Evolutionary conservation across 2,797 vertebrate genomes (phyloP), one percentile per base, ranked within the genome.

Genomic region (Acipenser transmontanus): DNA sequence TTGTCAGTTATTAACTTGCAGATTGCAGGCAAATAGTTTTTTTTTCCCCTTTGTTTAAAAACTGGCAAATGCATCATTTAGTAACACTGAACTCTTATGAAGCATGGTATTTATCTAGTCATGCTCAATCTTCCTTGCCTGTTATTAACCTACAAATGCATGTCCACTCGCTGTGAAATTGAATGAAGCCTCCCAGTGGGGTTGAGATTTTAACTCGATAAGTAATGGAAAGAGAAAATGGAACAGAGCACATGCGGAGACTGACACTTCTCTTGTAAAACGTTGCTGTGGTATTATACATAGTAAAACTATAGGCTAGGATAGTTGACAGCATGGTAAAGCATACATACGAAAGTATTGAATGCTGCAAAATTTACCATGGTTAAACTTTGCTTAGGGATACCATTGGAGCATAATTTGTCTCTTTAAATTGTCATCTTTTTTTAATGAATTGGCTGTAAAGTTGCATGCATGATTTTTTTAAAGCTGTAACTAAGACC

Each of bases 201-300:
- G 63, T 62, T 66, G 51, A 56, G 8, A 8, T 64, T 65, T 67
- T 74, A 56, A 68, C 71, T 50, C 34, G 17, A 75, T 67, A 71
- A 66, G 72, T 66, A 67, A 69, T 69, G 68, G 76, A 77, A 82
- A 78, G 73, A 70, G 71, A 76, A 48, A 69, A 66, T 68, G 71
- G 68, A 76, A 76, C 81, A 82, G 73, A 81, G 20, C 20, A 34
- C 20, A 34, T 34, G 20, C 20, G 1, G 20, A 34, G 34, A 34
- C 34, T 34, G 34, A 34, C 34, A 34, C 34, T 34, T 34, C 34
- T 4, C 34, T 34, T 34, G 34, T 34, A 34, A 34, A 34, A 34
- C 34, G 2, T 34, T 34, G 34, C 34, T 34, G 34, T 34, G 34
- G 34, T 34, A 34, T 34, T 34, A 34, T 4, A 34, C 34, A 34